Percentiles rank a stretch among this genome's conserved stretches.
phyloP scores from a whole-genome alignment of 2,797 vertebrate genomes.

The Lateolabrax maculatus region DNA sequence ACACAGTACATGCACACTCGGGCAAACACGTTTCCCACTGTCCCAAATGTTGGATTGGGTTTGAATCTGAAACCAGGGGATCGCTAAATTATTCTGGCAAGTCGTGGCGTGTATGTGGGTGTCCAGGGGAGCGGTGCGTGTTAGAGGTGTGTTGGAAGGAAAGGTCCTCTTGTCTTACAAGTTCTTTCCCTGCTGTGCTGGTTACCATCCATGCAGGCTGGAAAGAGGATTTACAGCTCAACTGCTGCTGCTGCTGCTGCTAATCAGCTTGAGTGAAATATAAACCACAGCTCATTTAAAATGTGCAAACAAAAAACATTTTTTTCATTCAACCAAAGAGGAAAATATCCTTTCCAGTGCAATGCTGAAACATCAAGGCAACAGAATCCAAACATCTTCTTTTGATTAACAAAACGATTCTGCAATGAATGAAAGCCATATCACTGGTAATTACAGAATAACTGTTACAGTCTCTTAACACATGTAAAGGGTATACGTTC shows the following conservation, averaged over 20 bases:
- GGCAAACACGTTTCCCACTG: constrained; percentile 49
- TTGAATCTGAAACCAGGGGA: constrained; percentile 54
- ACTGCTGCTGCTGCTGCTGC: not conserved
- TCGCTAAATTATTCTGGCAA: constrained; percentile 66
- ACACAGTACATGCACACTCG: constrained; percentile 27
- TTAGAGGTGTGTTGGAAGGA: constrained; percentile 10
- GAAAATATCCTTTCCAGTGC: no score
- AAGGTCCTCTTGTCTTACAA: constrained; percentile 54
- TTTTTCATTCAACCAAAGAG: not conserved
- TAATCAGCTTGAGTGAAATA: not conserved
- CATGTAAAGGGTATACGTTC: no score
- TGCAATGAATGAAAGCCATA: not conserved
- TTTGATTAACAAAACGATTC: not conserved
- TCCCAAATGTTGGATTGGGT: constrained; percentile 62
- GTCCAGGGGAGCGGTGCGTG: constrained; percentile 1
- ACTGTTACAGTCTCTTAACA: not conserved
- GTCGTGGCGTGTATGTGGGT: constrained; percentile 5
- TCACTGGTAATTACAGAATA: no score
- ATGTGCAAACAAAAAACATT: not conserved
- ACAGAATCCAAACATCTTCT: not conserved
- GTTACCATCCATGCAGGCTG: not conserved
- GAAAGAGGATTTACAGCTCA: not conserved
- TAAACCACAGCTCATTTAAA: constrained; percentile 1
- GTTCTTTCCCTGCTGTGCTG: not conserved
- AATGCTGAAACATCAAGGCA: not conserved